Percentiles rank a stretch among this genome's conserved stretches.
Conservation (phyloP, 2,797 vertebrate species). For the Octomys mimax region DNA sequence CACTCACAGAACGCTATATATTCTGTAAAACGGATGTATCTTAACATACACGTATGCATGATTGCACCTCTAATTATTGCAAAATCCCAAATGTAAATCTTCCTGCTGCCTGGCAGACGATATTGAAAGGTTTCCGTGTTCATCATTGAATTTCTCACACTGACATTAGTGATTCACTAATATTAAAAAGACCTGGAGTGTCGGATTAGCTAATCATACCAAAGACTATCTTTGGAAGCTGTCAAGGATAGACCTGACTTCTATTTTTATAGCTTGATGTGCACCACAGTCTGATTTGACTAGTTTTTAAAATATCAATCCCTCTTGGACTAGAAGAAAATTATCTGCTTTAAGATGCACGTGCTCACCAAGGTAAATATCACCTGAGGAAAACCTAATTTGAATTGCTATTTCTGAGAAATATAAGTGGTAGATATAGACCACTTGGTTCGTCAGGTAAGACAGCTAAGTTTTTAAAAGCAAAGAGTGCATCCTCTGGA, state of each 20-base stretch:
- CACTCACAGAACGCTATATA: neutral
- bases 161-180: constrained; percentile 78
- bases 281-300: constrained; percentile 58
- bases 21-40: constrained; percentile 51
- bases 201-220: constrained; percentile 77
- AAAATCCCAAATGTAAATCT: constrained; percentile 80
- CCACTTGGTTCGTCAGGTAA: neutral
- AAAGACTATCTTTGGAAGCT: constrained; percentile 82
- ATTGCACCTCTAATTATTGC: constrained; percentile 81
- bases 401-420: constrained; percentile 65
- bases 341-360: constrained; percentile 60
- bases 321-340: constrained; percentile 58
- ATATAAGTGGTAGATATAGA: constrained; percentile 39
- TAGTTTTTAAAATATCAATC: constrained; percentile 62
- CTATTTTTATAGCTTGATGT: constrained; percentile 47
- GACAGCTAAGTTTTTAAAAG: neutral
- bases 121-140: constrained; percentile 49
- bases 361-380: constrained; percentile 67
- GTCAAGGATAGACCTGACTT: constrained; percentile 57
- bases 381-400: constrained; percentile 65
- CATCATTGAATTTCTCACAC: constrained; percentile 65
- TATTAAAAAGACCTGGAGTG: constrained; percentile 76
- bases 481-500: neutral
- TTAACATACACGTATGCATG: constrained; percentile 81
- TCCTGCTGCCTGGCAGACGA: constrained; percentile 65